Evolutionary conservation across 1,140 invertebrate genomes (phyloP).

Genomic region (Lucilia cuprina): DNA sequence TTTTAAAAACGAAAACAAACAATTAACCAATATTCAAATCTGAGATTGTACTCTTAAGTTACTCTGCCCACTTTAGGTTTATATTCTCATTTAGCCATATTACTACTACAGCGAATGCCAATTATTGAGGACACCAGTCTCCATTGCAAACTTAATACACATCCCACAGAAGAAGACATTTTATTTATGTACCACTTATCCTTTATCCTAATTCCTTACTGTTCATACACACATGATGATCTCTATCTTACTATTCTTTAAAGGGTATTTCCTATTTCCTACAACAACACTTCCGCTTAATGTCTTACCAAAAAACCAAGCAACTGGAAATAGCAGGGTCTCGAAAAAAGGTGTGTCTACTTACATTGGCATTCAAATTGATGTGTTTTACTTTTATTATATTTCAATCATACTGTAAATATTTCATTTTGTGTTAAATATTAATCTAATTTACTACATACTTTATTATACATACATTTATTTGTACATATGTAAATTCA

Average conservation of each 20-base stretch:
- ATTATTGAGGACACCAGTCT: background rate
- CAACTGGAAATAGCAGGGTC: background rate
- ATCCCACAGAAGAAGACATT: background rate
- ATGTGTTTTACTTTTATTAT: background rate
- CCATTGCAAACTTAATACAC: too few species aligned
- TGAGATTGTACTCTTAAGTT: background rate
- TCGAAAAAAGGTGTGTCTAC: background rate
- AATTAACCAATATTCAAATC: background rate
- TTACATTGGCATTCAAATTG: background rate
- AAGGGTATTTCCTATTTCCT: background rate
- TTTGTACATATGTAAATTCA: background rate
- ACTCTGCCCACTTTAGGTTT: background rate
- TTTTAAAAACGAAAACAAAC: background rate
- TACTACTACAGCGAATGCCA: background rate
- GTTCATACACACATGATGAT: background rate
- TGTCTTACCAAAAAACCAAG: background rate
- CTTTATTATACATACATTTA: background rate
- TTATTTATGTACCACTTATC: background rate
- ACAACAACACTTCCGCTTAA: background rate
- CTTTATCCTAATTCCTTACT: background rate
- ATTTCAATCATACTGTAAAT: background rate
- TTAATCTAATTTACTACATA: background rate
- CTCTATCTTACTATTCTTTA: background rate
- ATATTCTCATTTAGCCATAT: background rate
- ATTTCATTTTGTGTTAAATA: conserved; percentile 5